phyloP scores from a whole-genome alignment of 2,888 invertebrate species.

The Drosophila mimica region DNA sequence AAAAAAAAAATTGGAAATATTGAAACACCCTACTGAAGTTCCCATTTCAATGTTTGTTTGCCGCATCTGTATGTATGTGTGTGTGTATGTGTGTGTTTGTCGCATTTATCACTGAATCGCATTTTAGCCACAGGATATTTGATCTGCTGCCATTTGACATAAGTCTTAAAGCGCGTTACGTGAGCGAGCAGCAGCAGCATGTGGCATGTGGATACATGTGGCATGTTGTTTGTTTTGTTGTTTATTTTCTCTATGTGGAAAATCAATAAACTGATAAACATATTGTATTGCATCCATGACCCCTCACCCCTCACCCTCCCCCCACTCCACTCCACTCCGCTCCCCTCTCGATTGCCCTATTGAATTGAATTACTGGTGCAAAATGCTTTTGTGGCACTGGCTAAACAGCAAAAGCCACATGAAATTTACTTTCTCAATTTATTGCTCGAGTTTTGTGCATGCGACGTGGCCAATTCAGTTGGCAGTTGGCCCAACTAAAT shows the following conservation, averaged over 20 bases:
- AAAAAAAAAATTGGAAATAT: neutral
- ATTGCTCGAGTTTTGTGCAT: conserved; percentile 29
- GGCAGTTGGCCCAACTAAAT: conserved; percentile 15
- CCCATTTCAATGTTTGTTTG: neutral
- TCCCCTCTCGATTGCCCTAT: conserved; percentile 32
- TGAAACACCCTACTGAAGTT: conserved; percentile 4
- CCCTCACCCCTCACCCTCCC: too few species aligned
- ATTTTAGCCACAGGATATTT: conserved; percentile 80
- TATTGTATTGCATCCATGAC: conserved; percentile 45
- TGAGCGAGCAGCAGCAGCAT: conserved; percentile 3
- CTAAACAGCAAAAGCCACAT: conserved; percentile 3
- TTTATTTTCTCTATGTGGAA: conserved; percentile 37
- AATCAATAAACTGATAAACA: conserved; percentile 77
- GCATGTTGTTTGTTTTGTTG: conserved; percentile 42
- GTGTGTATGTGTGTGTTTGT: conserved; percentile 51
- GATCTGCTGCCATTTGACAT: conserved; percentile 78
- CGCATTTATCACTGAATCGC: conserved; percentile 78
- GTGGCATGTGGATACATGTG: conserved; percentile 57
- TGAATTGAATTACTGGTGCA: conserved; percentile 45
- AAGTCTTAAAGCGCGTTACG: conserved; percentile 50
- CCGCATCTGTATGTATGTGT: neutral
- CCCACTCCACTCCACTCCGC: neutral
- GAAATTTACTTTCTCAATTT: conserved; percentile 55
- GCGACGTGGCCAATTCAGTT: conserved; percentile 16
- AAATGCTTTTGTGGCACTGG: conserved; percentile 15